Base-by-base conservation (phyloP, 35 echinoderm and acorn worm genomes). In the Lytechinus variegatus region DNA sequence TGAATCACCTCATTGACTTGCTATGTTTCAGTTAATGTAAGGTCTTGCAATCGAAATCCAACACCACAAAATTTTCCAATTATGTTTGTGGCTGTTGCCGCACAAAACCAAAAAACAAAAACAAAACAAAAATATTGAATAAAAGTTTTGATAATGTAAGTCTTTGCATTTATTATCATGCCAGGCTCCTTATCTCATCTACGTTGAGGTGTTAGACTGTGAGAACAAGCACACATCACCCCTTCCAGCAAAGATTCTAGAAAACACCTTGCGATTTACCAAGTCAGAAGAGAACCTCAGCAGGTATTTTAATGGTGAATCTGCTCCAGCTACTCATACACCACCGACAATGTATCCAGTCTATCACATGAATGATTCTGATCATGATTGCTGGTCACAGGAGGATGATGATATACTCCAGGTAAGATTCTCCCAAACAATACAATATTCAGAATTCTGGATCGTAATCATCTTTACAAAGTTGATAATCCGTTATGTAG, bases 231-330 rank as follows among this genome's bases (percentile, higher is more conserved):
- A 98, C 94, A 99, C 98, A 5, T 98, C 98, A 21, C 97, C 98
- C 27, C 89, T 98, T 21, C 98, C 98, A 54, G 95, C 95, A 66
- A 98, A 99, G 95, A 95, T 99, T 61, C 28, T 99, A 29, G 98
- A 99, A 89, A 99, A 99, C 95, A 99, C 98, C 6, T 92, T 99
- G 6, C 86, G 98, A 8, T 97, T 98, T 90, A 99, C 98, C 57
- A 97, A 97, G 57, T 99, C 98, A 10, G 98, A 99, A 52, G 98
- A 99, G 72, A 99, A 99, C 94, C 96, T 99, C 0, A 97, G 97
- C 61, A 55, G 93, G 57, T 97, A 98, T 92, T 95, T 96, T 88
- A 89, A 87, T 19, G 94, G 93, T 54, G 54, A 95, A 56, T 53
- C 92, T 21, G 94, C 92, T 13, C 54, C 94, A 7, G 66, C 71